Evolutionary conservation across 2,888 invertebrate species (phyloP), one percentile per base, ranked within the genome.

Genomic region (Habrosyne pyritoides): DNA sequence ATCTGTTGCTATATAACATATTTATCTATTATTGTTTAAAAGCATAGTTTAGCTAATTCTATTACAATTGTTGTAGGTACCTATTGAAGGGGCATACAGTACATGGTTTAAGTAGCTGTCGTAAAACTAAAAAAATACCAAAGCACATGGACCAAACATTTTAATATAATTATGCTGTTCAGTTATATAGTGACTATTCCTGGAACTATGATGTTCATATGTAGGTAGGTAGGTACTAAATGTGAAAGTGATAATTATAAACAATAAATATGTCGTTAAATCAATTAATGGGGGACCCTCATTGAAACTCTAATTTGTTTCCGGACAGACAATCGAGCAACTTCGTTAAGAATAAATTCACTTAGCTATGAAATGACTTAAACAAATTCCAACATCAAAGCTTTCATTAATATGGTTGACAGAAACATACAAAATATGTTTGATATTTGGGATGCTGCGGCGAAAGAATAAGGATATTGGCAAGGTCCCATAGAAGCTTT

Each of bases 1-100:
- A 80, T 87, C 83, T 83, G 85, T 78, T 82, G 80, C 83, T 77
- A 76, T 42, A 75, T 52, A 81, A 80, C 75, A 79, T 81, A 81
- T 77, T 77, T 73, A 54, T 52, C 66, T 77, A 76, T 67, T 68
- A 61, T 70, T 67, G 67, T 72, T 72, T 66, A 70, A 73, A 72
- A 71, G 66, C 67, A 67, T 60, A 64, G 59, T 56, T 59, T 55
- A 60, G 61, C 64, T 70, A 65, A 65, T 63, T 66, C 18, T 42
- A 42, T 42, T 42, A 42, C 42, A 42, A 5, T 42, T 42, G 18
- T 42, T 14, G 42, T 42, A n/a, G n/a, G n/a, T n/a, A n/a, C n/a
- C n/a, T n/a, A 18, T 42, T 36, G 14, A n/a, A 14, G n/a, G 12
- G 36, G 42, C 14, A 42, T 8, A 42, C 42, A 42, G 18, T 4